Percentiles rank a stretch among this genome's conserved stretches.
Evolutionary conservation across 2,113 vertebrate species (phyloP).

Genomic region (Fulica atra): DNA sequence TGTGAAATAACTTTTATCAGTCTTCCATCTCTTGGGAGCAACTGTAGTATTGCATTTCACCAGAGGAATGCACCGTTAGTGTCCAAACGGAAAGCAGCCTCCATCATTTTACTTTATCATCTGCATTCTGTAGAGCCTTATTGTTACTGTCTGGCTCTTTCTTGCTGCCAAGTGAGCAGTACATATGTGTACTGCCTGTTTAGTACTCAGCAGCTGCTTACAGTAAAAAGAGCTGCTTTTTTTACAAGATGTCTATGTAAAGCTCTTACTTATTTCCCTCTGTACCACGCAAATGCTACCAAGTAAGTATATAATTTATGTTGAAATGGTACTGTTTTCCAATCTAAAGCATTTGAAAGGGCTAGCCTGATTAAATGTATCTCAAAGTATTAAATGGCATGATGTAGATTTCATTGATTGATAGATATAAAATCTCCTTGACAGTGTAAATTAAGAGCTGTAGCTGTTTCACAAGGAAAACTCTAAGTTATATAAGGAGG

Average conservation of each 20-base stretch:
- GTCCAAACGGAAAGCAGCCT: not conserved
- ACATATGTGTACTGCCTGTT: not conserved
- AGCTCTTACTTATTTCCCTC: not conserved
- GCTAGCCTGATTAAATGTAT: not conserved
- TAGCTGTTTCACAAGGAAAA: not conserved
- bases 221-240: not conserved
- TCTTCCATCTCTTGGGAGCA: not conserved
- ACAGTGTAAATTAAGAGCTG: not conserved
- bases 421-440: not conserved
- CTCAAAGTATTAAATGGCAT: not conserved
- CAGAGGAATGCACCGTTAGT: not conserved
- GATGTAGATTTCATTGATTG: not conserved
- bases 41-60: constrained; percentile 3
- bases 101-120: not conserved
- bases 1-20: not conserved
- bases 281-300: not conserved
- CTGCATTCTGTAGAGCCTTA: not conserved
- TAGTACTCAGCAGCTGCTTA: not conserved
- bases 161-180: not conserved
- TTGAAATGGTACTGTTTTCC: not conserved
- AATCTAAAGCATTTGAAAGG: not conserved
- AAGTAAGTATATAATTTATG: not conserved
- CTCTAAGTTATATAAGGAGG: not conserved
- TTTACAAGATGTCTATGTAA: not conserved
- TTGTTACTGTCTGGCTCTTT: not conserved